Evolutionary conservation across 2,113 vertebrate species (phyloP), one percentile per base, ranked within the genome.

Genomic region (Aptenodytes forsteri): DNA sequence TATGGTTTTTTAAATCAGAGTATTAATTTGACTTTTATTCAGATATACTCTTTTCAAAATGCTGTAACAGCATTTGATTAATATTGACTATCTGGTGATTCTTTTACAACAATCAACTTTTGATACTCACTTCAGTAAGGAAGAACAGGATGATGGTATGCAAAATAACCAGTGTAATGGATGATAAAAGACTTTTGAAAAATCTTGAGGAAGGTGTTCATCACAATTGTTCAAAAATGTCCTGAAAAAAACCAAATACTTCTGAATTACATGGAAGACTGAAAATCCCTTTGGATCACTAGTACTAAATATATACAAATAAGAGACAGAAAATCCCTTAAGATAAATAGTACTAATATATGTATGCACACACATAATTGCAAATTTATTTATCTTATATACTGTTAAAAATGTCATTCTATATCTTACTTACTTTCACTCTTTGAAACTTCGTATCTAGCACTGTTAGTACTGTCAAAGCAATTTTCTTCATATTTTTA

Each of bases 81-180:
- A 47, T 27, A 47, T 4, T 76, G 36, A 78, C 18, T 50, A 36
- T 52, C 27, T 42, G 26, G 23, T 38, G 29, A 65, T n/a, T n/a
- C 32, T 62, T 67, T 67, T 50, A 65, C 10, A 79, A 67, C 29
- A 70, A 32, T 15, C 16, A 90, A 26, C 25, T 87, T 90, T 17
- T 88, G 55, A 80, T 95, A 97, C 98, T 98, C 59, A 98, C 98
- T 97, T 98, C 58, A 96, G 79, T 58, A 97, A 91, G 75, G 93
- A 98, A 83, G 93, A 94, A n/a, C 84, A 96, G 88, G 98, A 98
- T 40, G 98, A 98, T 67, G 98, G 97, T 85, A 99, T 96, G 83
- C 98, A 98, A 78, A 95, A 98, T 52, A 99, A 85, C 99, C 99
- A 99, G 32, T 96, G 96, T 20, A 97, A 91, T 11, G 97, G 97